Conservation (phyloP, 2,888 invertebrate genomes). For the Formica aserva region DNA sequence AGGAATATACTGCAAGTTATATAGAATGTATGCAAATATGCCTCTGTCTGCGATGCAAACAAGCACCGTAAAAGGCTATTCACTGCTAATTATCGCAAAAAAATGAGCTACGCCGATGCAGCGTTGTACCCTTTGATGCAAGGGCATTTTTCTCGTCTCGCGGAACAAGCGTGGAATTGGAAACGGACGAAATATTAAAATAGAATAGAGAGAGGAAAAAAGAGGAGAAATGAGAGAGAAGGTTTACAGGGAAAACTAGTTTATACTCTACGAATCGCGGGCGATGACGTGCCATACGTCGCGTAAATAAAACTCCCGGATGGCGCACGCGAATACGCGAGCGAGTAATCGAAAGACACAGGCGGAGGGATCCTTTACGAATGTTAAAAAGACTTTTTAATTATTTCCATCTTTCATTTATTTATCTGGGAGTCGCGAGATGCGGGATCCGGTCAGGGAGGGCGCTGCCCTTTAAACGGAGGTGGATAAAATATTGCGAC, state of each 20-base stretch:
- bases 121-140: conserved; percentile 44
- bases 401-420: conserved; percentile 74
- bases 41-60: conserved; percentile 20
- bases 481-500: conserved; percentile 72
- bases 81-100: conserved; percentile 52
- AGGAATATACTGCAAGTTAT: neutral
- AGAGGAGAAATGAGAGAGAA: neutral
- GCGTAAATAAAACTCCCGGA: conserved; percentile 39
- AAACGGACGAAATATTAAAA: conserved; percentile 56
- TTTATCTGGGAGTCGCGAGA: conserved; percentile 58
- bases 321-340: conserved; percentile 34
- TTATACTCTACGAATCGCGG: conserved; percentile 52
- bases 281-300: conserved; percentile 25
- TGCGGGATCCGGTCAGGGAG: conserved; percentile 14
- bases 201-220: conserved; percentile 38
- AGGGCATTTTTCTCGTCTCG: conserved; percentile 21
- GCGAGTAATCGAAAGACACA: conserved; percentile 58
- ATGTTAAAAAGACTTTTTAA: conserved; percentile 75
- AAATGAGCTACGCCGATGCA: conserved; percentile 38
- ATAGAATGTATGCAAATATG: conserved; percentile 11
- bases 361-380: conserved; percentile 60
- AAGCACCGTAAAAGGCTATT: conserved; percentile 47
- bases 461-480: conserved; percentile 35
- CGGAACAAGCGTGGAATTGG: conserved; percentile 52
- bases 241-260: conserved; percentile 29